phyloP scores from a whole-genome alignment of 2,113 vertebrate genomes.

The Aplodontia rufa region DNA sequence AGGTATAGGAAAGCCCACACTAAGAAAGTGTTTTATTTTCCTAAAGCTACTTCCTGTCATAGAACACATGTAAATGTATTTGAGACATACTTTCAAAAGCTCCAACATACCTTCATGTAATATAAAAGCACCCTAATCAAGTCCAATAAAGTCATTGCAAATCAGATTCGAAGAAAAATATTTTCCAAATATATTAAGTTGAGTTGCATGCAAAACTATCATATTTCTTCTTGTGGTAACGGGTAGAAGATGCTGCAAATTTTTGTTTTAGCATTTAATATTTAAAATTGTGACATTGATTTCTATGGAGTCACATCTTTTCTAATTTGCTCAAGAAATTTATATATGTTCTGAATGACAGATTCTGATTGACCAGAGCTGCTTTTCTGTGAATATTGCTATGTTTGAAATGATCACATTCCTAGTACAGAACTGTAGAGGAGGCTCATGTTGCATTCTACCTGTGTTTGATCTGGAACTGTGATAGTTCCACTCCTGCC shows the following conservation, averaged over 20 bases:
- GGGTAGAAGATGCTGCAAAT: background rate
- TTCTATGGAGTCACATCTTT: background rate
- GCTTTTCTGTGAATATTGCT: background rate
- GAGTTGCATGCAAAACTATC: background rate
- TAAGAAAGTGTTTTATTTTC: background rate
- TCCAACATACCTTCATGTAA: background rate
- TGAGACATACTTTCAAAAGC: background rate
- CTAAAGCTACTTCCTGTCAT: background rate
- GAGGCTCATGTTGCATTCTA: background rate
- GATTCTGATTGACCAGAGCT: fast-evolving
- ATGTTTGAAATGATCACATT: background rate
- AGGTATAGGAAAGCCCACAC: background rate
- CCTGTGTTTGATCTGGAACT: too few relatives aligned
- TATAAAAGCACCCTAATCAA: background rate
- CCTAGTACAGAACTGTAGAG: background rate
- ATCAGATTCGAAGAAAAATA: background rate
- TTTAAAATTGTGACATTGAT: background rate
- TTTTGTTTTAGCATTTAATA: background rate
- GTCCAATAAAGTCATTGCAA: background rate
- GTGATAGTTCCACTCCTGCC: background rate
- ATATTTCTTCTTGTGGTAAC: background rate
- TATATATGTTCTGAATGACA: background rate
- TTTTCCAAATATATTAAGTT: background rate
- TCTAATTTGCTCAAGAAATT: background rate
- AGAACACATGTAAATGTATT: background rate